Base-by-base conservation (phyloP, 2,888 invertebrate genomes). In the Netelia melanura region DNA sequence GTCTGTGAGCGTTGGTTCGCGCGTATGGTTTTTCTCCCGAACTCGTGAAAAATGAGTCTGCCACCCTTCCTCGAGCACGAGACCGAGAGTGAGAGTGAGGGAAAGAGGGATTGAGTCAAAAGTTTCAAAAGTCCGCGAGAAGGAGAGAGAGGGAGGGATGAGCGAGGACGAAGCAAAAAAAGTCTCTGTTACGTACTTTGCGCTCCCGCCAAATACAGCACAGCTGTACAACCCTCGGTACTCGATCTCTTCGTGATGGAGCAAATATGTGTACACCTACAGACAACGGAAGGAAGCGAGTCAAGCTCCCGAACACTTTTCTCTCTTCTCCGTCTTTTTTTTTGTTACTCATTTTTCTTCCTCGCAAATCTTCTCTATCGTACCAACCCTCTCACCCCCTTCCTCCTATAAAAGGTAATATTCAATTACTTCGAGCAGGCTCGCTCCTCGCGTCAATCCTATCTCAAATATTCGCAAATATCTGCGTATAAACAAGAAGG, bases 41-140 rank as follows among this genome's bases (percentile, higher is more conserved):
- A 92, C 89, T 91, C 90, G 89, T 92, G 92, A 93, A 92, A 93
- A 92, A 92, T 92, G 92, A 91, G 92, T 91, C 91, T 90, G 89
- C 89, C 86, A 87, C 82, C 81, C 86, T 85, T 77, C 86, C 83
- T 56, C 76, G 75, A 82, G 64, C 64, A 21, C 44, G 48, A 84
- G 70, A 72, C 65, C 38, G 52, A 75, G 52, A 64, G 61, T 44
- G 38, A 38, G 58, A 23, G 23, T 17, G 17, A 17, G 17, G 17
- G 17, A 17, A 17, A 44, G 52, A 21, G 38, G 30, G 38, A 21
- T 52, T 30, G 30, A 84, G 70, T 72, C 58, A 21, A 71, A 86
- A 87, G 72, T 86, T 86, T 84, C 74, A 14, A 74, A 54, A 14
- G 58, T 48, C 56, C 17, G 17, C 23, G 54, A 54, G 30, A 25